phyloP scores from a whole-genome alignment of 2,797 vertebrate species.

The Stomatorhinus walkeri region DNA sequence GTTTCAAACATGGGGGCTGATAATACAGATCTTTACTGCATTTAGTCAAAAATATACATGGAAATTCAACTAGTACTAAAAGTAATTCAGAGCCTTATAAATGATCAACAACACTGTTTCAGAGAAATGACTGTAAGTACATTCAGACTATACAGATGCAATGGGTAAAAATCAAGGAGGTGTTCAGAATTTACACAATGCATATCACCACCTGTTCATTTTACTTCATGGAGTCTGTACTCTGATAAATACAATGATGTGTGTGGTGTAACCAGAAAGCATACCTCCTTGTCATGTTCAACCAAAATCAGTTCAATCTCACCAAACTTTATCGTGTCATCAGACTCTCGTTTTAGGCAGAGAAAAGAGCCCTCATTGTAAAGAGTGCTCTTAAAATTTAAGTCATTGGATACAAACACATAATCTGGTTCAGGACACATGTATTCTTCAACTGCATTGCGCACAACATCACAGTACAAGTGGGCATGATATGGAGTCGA shows the following conservation, averaged over 20 bases:
- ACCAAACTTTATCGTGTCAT: constrained; percentile 22
- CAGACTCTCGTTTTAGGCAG: background rate
- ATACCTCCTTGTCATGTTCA: background rate
- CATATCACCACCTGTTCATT: constrained; percentile 18
- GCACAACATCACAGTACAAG: constrained; percentile 19
- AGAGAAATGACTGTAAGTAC: too few species aligned
- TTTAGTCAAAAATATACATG: too few species aligned
- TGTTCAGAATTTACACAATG: constrained; percentile 9
- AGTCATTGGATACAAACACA: constrained; percentile 4
- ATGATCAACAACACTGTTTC: too few species aligned
- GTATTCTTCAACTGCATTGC: background rate
- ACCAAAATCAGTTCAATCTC: constrained; percentile 24
- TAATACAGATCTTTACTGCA: too few species aligned
- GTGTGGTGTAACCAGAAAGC: constrained; percentile 12
- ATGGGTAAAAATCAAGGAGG: constrained; percentile 23
- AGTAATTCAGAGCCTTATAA: too few species aligned
- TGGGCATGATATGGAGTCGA: background rate
- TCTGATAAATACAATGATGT: constrained; percentile 21
- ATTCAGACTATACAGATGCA: too few species aligned
- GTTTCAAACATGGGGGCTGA: too few species aligned
- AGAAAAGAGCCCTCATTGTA: constrained; percentile 27
- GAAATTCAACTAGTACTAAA: too few species aligned
- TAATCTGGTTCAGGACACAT: constrained; percentile 3
- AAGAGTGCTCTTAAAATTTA: constrained; percentile 30
- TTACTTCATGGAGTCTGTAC: constrained; percentile 26